Conservation (phyloP, 2,888 invertebrate genomes). For the Matsumyia berberina region DNA sequence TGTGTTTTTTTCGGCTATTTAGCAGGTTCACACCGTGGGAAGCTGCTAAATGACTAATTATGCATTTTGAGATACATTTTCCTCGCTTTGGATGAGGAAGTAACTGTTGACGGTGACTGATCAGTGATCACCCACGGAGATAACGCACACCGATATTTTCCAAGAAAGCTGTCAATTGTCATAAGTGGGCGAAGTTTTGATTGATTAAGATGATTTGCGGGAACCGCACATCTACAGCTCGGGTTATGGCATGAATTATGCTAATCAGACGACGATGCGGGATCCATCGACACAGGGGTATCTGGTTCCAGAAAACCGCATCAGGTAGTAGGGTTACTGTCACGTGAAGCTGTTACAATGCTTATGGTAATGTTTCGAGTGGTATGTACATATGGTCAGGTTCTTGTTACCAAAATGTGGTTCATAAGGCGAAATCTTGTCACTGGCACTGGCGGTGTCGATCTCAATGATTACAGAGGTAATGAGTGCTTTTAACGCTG, state of each 20-base stretch:
- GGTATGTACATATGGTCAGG: neutral
- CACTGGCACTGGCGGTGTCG: neutral
- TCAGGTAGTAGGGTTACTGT: conserved; percentile 1
- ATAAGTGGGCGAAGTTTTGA: conserved; percentile 1
- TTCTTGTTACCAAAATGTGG: conserved; percentile 4
- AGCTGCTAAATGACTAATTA: conserved; percentile 5
- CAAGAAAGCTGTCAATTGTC: conserved; percentile 1
- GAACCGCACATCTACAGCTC: neutral
- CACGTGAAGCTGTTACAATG: neutral
- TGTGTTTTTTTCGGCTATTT: conserved; percentile 30
- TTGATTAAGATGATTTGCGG: neutral
- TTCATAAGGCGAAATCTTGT: neutral
- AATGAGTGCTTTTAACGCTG: neutral
- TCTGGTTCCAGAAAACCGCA: conserved; percentile 29
- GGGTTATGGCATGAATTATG: neutral
- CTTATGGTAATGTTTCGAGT: neutral
- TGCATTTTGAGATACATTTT: conserved; percentile 31
- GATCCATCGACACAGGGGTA: conserved; percentile 5
- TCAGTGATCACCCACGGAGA: neutral
- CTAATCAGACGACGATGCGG: neutral
- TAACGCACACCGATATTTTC: neutral
- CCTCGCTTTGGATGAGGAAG: conserved; percentile 28
- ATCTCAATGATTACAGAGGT: neutral
- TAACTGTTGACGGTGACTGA: conserved; percentile 1
- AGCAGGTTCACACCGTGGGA: conserved; percentile 10